These are phyloP conservation scores for Drosophila baimaii DNA, from an alignment of 1,140 invertebrate genomes.

Conservation along the genomic window DNA sequence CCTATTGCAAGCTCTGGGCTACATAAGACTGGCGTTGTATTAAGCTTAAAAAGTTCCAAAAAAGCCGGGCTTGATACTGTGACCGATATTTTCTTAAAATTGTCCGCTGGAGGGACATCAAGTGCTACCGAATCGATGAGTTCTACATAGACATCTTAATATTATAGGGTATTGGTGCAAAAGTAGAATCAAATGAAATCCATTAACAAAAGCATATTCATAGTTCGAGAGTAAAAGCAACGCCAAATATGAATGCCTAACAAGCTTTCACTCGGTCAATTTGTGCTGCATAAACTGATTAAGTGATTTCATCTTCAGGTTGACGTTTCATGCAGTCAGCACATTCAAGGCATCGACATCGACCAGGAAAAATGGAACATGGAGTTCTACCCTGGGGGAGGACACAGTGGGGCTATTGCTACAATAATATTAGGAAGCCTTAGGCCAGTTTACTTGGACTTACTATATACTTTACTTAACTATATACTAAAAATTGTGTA, in stretches of 20 bases:
- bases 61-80: too few relatives aligned
- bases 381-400: conserved; percentile 20
- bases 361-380: neutral
- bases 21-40: too few relatives aligned
- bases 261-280: conserved; percentile 13
- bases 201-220: conserved; percentile 65
- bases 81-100: neutral
- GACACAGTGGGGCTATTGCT: conserved; percentile 7
- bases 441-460: too few relatives aligned
- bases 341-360: conserved; percentile 12
- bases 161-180: neutral
- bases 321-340: conserved; percentile 7
- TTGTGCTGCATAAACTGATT: conserved; percentile 64
- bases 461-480: too few relatives aligned
- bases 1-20: too few relatives aligned
- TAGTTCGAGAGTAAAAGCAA: conserved; percentile 29
- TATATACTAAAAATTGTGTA: too few relatives aligned
- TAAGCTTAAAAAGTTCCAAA: too few relatives aligned
- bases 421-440: too few relatives aligned
- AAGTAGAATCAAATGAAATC: conserved; percentile 57
- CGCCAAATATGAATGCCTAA: conserved; percentile 14
- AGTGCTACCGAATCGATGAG: too few relatives aligned
- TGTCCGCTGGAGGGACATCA: too few relatives aligned
- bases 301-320: conserved; percentile 63
- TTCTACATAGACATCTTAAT: too few relatives aligned